phyloP scores from a whole-genome alignment of 2,888 invertebrate genomes.

The Pammene fasciana region DNA sequence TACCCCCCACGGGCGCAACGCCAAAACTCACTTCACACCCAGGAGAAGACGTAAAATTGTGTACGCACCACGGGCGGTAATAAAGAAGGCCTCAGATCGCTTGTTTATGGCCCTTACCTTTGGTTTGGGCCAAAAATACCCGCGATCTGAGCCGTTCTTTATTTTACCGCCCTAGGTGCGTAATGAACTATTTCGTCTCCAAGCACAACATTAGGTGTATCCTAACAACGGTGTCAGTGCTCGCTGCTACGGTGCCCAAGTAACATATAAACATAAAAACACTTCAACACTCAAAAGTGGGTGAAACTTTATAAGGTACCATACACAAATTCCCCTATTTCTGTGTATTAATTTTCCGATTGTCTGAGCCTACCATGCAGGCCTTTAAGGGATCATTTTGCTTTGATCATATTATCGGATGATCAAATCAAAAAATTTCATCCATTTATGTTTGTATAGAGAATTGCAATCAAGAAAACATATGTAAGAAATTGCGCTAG shows the following conservation, averaged over 20 bases:
- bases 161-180: too few relatives aligned
- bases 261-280: conserved; percentile 65
- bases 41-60: too few relatives aligned
- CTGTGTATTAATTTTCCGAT: conserved; percentile 55
- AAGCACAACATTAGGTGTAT: conserved; percentile 15
- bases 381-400: conserved; percentile 58
- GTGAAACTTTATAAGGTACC: conserved; percentile 84
- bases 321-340: conserved; percentile 80
- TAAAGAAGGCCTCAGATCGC: too few relatives aligned
- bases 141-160: too few relatives aligned
- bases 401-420: conserved; percentile 31
- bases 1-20: too few relatives aligned
- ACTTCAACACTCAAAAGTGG: conserved; percentile 69
- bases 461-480: conserved; percentile 50
- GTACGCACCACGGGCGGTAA: too few relatives aligned
- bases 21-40: too few relatives aligned
- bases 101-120: too few relatives aligned
- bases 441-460: conserved; percentile 54
- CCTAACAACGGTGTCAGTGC: conserved; percentile 49
- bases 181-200: too few relatives aligned
- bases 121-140: too few relatives aligned
- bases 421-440: conserved; percentile 52
- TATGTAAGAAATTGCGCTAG: background rate
- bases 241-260: conserved; percentile 67
- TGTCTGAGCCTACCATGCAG: conserved; percentile 72